These are phyloP conservation scores for Kryptolebias marmoratus DNA, from an alignment of 2,113 vertebrate species.

Conservation along the genomic window DNA sequence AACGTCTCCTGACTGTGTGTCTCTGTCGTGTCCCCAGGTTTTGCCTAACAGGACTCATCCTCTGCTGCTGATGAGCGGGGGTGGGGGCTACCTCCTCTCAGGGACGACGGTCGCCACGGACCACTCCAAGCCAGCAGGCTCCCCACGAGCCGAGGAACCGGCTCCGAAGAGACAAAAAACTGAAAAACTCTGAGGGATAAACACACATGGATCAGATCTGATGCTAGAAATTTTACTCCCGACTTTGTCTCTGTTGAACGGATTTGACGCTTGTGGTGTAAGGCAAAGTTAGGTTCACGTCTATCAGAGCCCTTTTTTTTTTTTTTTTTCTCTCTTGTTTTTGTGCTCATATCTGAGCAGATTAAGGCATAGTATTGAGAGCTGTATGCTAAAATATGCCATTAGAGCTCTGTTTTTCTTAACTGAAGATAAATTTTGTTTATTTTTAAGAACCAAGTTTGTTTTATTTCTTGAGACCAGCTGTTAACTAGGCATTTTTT, in stretches of 20 bases:
- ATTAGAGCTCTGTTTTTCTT: slow-evolving; percentile 23
- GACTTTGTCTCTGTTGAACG: slow-evolving; percentile 30
- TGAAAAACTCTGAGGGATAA: slow-evolving; percentile 79
- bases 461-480: slow-evolving; percentile 20
- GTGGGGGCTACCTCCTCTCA: slow-evolving; percentile 92
- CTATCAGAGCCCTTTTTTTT: slow-evolving; percentile 34
- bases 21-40: slow-evolving; percentile 78
- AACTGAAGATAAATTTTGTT: background rate
- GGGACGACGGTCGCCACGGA: slow-evolving; percentile 87
- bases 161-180: slow-evolving; percentile 86
- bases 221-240: background rate
- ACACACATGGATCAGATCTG: background rate
- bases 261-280: slow-evolving; percentile 45
- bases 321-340: background rate
- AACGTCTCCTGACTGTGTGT: slow-evolving; percentile 41
- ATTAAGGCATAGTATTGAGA: slow-evolving; percentile 6
- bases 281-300: slow-evolving; percentile 42
- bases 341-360: slow-evolving; percentile 40
- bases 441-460: slow-evolving; percentile 20
- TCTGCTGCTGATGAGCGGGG: slow-evolving; percentile 92
- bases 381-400: slow-evolving; percentile 10
- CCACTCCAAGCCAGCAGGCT: slow-evolving; percentile 58
- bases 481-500: slow-evolving; percentile 14
- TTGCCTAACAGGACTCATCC: slow-evolving; percentile 96
- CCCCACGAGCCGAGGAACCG: slow-evolving; percentile 81